Evolutionary conservation across 2,797 vertebrate species (phyloP).

Genomic region (Enoplosus armatus): DNA sequence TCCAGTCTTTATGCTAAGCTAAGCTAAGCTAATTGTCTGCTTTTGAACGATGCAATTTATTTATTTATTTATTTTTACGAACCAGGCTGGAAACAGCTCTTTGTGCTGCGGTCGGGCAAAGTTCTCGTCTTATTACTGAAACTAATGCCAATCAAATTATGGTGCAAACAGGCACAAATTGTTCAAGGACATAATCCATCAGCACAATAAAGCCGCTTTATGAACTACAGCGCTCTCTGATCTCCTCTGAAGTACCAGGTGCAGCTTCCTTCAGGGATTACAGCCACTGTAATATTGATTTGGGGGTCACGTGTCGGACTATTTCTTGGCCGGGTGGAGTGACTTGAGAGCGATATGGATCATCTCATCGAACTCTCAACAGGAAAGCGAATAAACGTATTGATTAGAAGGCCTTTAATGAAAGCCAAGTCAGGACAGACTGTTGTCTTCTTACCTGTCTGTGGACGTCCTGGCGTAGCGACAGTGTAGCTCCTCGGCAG

Average conservation of each 20-base stretch:
- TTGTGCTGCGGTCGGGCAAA: conserved; percentile 27
- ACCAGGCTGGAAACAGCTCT: not conserved
- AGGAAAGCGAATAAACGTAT: not conserved
- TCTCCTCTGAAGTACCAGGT: conserved; percentile 2
- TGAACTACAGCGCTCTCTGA: not conserved
- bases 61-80: no score
- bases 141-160: conserved; percentile 11
- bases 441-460: conserved; percentile 34
- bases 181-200: conserved; percentile 42
- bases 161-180: conserved; percentile 26
- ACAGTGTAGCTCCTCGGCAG: conserved; percentile 36
- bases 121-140: conserved; percentile 35
- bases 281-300: not conserved
- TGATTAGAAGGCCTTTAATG: no score
- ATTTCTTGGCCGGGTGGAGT: not conserved
- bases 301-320: not conserved
- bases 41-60: no score
- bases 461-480: not conserved
- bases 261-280: not conserved
- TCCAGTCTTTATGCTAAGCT: not conserved
- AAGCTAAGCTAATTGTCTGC: no score
- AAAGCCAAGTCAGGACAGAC: not conserved
- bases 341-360: not conserved
- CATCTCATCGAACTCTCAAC: no score
- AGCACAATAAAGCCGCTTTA: conserved; percentile 33